Evolutionary conservation across 2,888 invertebrate species (phyloP).

Genomic region (Eretmocerus hayati): DNA sequence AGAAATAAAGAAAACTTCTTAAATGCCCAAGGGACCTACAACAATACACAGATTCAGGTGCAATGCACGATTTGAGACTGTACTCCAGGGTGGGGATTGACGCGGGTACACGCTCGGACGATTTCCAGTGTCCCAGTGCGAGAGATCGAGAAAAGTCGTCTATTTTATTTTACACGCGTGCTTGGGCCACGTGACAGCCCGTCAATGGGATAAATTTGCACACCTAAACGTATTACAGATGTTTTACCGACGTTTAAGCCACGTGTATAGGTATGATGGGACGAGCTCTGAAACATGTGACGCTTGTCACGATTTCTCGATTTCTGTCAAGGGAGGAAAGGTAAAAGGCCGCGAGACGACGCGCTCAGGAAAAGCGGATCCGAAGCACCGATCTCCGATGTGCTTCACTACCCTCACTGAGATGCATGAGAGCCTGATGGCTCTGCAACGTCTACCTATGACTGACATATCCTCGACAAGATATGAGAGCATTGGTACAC

Average conservation of each 20-base stretch:
- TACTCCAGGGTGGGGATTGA: too few species aligned
- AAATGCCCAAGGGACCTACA: too few species aligned
- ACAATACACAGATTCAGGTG: too few species aligned
- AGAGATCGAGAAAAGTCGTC: too few species aligned
- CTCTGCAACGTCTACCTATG: neutral
- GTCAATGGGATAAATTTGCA: conserved; percentile 44
- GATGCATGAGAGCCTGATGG: neutral
- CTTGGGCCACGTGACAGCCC: conserved; percentile 11
- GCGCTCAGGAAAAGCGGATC: neutral
- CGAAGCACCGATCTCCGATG: neutral
- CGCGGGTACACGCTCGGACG: too few species aligned
- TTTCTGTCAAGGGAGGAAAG: conserved; percentile 17
- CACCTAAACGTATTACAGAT: conserved; percentile 48
- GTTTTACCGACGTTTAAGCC: conserved; percentile 37
- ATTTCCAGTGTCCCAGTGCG: too few species aligned
- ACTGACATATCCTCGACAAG: conserved; percentile 1
- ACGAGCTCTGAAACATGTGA: conserved; percentile 10
- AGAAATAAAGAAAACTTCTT: too few species aligned
- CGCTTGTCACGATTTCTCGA: conserved; percentile 26
- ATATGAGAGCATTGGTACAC: conserved; percentile 5
- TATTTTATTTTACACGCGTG: too few species aligned
- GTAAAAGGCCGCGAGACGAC: neutral
- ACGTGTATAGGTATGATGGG: neutral
- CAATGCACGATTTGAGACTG: too few species aligned
- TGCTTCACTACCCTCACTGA: too few species aligned